Base-by-base conservation (phyloP, 1,140 invertebrate genomes). In the Megathymus violae region DNA sequence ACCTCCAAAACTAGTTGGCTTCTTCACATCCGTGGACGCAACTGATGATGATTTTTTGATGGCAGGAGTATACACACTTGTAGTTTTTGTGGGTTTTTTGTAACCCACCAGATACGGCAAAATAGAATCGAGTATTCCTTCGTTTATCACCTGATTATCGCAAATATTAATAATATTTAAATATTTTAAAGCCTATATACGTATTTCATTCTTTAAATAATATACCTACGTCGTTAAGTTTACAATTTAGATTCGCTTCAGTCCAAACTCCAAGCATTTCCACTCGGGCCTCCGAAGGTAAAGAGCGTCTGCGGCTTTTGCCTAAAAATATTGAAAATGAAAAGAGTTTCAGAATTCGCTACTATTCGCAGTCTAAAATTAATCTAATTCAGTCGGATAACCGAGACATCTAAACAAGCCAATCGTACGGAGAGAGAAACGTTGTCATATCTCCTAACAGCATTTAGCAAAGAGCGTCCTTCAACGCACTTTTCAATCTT, bases 61-160 rank as follows among this genome's bases (percentile, higher is more conserved):
- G 15, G 92, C 84, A 7, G 93, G 91, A 43, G 92, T 90, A 50
- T 93, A 94, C 41, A 86, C 74, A 54, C 85, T 89, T 7, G 79
- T 80, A 3, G 85, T 79, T 74, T 91, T 92, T 4, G 82, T 70
- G 9, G 93, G 92, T 61, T 91, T 91, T 50, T 84, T 86, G 31
- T 91, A 88, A 9, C 89, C 90, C 5, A 94, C 87, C 70, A 96
- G 92, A 64, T 95, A 95, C 0, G 95, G 94, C 6, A 96, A 77
- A 58, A 96, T 94, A 0, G 95, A 96, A 82, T 96, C 96, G 14
- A 96, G 82, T 58, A 96, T 92, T 15, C 95, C 95, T 89, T 96
- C 95, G 44, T 95, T 94, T 51, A 96, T 92, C 4, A 96, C 93
- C 90, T 77, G 38, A n/a, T 3, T 31, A 25, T 25, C 22, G 11